Conservation (phyloP, 1,140 invertebrate species). For the Euura saliciscinereae region DNA sequence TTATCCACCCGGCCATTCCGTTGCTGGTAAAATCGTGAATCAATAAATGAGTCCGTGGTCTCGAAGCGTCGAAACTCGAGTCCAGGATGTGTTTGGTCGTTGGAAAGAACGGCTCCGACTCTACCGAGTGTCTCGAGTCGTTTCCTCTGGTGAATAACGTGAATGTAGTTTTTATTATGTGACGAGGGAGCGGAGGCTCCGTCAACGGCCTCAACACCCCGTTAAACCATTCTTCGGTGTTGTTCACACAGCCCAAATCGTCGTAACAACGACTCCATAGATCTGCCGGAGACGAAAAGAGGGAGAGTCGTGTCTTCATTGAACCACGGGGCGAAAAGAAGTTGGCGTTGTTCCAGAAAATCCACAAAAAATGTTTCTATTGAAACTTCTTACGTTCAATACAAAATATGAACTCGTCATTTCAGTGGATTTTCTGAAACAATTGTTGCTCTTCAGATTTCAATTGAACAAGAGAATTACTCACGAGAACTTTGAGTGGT, state of each 20-base stretch:
- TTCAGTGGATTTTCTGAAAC: too few relatives aligned
- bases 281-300: too few relatives aligned
- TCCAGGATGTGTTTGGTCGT: slow-evolving; percentile 27
- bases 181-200: slow-evolving; percentile 40
- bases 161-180: slow-evolving; percentile 46
- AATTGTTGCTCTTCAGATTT: too few relatives aligned
- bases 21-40: slow-evolving; percentile 51
- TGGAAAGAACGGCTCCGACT: slow-evolving; percentile 19
- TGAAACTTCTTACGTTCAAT: too few relatives aligned
- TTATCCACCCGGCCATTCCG: slow-evolving; percentile 47
- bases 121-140: slow-evolving; percentile 7
- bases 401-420: too few relatives aligned
- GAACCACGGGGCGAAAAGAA: too few relatives aligned
- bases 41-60: slow-evolving; percentile 30
- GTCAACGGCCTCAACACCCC: slow-evolving; percentile 38
- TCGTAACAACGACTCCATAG: slow-evolving; percentile 38
- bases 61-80: slow-evolving; percentile 28
- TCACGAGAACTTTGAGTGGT: too few relatives aligned
- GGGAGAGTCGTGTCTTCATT: background rate
- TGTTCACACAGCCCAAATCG: slow-evolving; percentile 41
- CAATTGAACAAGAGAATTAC: too few relatives aligned
- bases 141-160: slow-evolving; percentile 29
- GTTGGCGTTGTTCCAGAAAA: too few relatives aligned
- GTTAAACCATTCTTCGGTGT: slow-evolving; percentile 42
- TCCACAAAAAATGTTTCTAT: too few relatives aligned